Evolutionary conservation across 1,140 invertebrate species (phyloP).

Genomic region (Hermetia illucens): DNA sequence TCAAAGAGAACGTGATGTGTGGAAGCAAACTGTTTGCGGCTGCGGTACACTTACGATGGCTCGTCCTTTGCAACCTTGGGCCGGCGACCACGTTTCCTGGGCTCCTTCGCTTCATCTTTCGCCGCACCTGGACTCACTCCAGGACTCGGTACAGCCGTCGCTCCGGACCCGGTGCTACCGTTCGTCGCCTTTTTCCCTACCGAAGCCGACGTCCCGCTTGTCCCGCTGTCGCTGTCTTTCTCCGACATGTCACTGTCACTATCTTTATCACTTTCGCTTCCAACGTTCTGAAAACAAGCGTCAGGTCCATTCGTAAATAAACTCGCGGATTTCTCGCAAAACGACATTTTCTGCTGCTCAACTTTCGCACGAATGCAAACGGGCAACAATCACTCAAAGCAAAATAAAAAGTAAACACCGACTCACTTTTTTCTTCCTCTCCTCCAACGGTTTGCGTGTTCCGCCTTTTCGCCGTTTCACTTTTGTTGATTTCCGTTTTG

Average conservation of each 20-base stretch:
- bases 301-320: too few species aligned
- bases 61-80: slow-evolving; percentile 44
- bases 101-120: slow-evolving; percentile 33
- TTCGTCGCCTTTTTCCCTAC: slow-evolving; percentile 11
- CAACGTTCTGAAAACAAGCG: too few species aligned
- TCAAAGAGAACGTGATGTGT: neutral
- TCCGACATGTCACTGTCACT: slow-evolving; percentile 39
- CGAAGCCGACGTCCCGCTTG: slow-evolving; percentile 20
- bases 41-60: slow-evolving; percentile 14
- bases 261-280: slow-evolving; percentile 18
- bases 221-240: slow-evolving; percentile 37
- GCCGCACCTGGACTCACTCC: neutral
- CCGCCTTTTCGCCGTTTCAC: slow-evolving; percentile 37
- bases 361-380: slow-evolving; percentile 18
- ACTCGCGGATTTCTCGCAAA: too few species aligned
- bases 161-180: neutral
- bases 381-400: neutral
- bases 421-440: slow-evolving; percentile 17
- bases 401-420: neutral
- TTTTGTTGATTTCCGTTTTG: slow-evolving; percentile 47
- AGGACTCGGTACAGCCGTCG: slow-evolving; percentile 1
- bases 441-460: slow-evolving; percentile 12
- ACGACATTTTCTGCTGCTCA: too few species aligned
- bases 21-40: neutral
- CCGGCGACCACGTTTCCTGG: slow-evolving; percentile 43